These are phyloP conservation scores for Caenorhabditis sp. DNA, from an alignment of 2,888 invertebrate genomes.

Conservation along the genomic window DNA sequence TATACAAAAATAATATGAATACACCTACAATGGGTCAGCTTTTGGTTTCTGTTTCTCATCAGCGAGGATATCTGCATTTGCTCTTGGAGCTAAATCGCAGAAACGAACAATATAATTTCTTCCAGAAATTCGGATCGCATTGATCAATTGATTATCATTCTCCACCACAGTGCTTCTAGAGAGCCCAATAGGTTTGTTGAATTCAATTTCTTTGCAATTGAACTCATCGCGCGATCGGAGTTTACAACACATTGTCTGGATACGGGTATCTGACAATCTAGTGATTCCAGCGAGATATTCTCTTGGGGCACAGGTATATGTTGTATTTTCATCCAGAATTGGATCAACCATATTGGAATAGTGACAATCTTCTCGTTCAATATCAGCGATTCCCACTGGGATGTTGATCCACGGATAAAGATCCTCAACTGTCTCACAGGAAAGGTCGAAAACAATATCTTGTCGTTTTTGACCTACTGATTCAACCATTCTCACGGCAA, in stretches of 20 bases:
- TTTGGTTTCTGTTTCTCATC: slow-evolving; percentile 31
- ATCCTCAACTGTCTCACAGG: slow-evolving; percentile 63
- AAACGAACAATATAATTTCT: slow-evolving; percentile 64
- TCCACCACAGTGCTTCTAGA: slow-evolving; percentile 65
- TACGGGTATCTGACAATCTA: slow-evolving; percentile 65
- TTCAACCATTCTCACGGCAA: slow-evolving; percentile 68
- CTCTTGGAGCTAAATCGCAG: slow-evolving; percentile 67
- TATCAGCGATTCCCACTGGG: slow-evolving; percentile 61
- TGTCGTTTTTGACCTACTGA: slow-evolving; percentile 68
- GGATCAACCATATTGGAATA: slow-evolving; percentile 67
- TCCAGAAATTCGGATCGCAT: slow-evolving; percentile 59
- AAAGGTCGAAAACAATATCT: slow-evolving; percentile 67
- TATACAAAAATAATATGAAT: not conserved
- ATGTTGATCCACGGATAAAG: slow-evolving; percentile 68
- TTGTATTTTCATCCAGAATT: slow-evolving; percentile 58
- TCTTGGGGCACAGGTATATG: slow-evolving; percentile 55
- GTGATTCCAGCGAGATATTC: slow-evolving; percentile 70
- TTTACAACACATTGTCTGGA: slow-evolving; percentile 69
- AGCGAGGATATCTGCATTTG: slow-evolving; percentile 52
- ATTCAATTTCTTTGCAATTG: slow-evolving; percentile 61
- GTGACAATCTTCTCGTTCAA: slow-evolving; percentile 68
- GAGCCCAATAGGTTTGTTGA: slow-evolving; percentile 66
- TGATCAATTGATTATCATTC: slow-evolving; percentile 66
- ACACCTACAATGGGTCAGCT: slow-evolving; percentile 30
- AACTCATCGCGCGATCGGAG: slow-evolving; percentile 65